Base-by-base conservation (phyloP, 2,797 vertebrate species). In the Tragelaphus eurycerus region DNA sequence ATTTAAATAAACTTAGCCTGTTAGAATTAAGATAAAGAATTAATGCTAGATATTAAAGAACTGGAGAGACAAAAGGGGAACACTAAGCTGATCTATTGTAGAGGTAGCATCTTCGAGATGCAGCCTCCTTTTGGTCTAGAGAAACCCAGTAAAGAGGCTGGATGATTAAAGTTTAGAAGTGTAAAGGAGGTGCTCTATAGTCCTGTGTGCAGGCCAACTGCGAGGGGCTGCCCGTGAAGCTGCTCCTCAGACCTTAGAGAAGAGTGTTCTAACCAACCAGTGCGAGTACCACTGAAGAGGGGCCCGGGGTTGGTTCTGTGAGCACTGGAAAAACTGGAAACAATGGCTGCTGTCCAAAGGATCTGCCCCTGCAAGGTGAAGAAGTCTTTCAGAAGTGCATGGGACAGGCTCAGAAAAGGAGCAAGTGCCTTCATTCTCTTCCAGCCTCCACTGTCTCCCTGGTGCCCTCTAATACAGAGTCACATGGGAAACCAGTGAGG, bases 21-120 rank as follows among this genome's bases (percentile, higher is more conserved):
- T 48, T 79, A 86, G n/a, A 50, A 50, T 83, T 34, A 60, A 8
- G 43, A 21, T 90, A 79, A 85, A 81, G 43, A 84, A 91, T 50
- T 60, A 46, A 90, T 17, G 48, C 4, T 84, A 25, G 12, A 62
- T 64, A 27, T 34, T 62, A 16, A 81, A 81, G 55, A 82, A 83
- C 14, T 67, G n/a, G 21, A 67, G 78, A 92, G 52, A 31, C 31
- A 46, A 31, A 90, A 34, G 14, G 7, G 29, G 4, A 31, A 50
- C 48, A 84, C 11, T 86, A 43, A 93, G 25, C 34, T 62, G 38
- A 59, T 14, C 25, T 16, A 7, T 17, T 12, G 21, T 25, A 13
- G 50, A 54, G 52, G n/a, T n/a, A 38, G 21, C 16, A 52, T 9
- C 34, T 21, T 74, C 12, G 4, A 52, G 31, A 93, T 76, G 13